Conservation (phyloP, 2,888 invertebrate species). For the Boloria euphrosyne region DNA sequence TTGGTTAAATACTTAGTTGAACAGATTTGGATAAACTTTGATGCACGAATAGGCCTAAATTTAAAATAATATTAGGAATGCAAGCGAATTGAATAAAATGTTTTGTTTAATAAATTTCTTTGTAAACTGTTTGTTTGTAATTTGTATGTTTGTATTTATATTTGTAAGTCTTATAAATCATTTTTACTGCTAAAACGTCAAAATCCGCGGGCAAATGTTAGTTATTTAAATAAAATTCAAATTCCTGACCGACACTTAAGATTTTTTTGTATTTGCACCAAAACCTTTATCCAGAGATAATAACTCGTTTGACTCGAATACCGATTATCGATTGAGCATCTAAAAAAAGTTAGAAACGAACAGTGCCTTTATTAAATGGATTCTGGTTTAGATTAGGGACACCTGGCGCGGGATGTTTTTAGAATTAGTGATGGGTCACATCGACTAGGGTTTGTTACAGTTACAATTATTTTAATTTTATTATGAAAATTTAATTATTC, state of each 20-base stretch:
- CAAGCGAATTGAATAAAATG: no score
- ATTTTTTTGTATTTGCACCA: background rate
- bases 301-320: constrained; percentile 17
- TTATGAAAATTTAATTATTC: background rate
- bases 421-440: constrained; percentile 10
- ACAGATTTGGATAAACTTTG: no score
- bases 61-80: no score
- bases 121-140: no score
- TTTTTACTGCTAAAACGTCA: no score
- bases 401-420: constrained; percentile 18
- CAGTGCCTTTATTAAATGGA: constrained; percentile 21
- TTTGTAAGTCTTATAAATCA: no score
- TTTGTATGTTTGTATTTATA: no score
- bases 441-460: background rate
- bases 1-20: no score
- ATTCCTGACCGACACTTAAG: background rate
- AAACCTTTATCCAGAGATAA: constrained; percentile 8
- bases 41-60: no score
- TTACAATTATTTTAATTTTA: background rate
- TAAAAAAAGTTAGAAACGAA: constrained; percentile 19
- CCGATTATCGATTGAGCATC: constrained; percentile 20
- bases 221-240: background rate
- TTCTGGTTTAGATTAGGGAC: constrained; percentile 25
- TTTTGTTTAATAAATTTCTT: no score
- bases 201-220: no score